These are phyloP conservation scores for Artibeus jamaicensis DNA, from an alignment of 2,797 vertebrate species.

Conservation along the genomic window DNA sequence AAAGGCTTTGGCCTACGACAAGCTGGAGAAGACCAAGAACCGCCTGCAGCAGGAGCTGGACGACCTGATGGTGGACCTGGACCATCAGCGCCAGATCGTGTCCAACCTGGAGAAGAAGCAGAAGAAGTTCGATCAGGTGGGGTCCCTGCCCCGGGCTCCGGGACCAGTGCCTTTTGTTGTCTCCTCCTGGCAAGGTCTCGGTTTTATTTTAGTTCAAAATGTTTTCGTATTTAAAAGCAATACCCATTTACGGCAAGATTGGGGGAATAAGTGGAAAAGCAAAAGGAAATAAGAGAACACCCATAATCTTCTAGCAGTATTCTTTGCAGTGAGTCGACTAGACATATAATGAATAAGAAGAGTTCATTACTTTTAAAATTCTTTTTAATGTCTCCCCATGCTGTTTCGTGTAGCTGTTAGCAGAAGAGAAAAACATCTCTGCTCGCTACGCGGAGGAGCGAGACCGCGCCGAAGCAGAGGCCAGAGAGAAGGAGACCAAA, in stretches of 20 bases:
- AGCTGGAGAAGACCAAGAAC: slow-evolving; percentile 96
- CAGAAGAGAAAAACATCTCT: slow-evolving; percentile 89
- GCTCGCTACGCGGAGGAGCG: slow-evolving; percentile 88
- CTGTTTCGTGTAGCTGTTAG: slow-evolving; percentile 81
- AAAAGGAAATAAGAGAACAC: background rate
- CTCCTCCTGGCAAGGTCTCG: background rate
- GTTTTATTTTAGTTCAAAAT: background rate
- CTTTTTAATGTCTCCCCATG: background rate
- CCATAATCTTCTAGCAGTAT: background rate
- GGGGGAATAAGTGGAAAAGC: background rate
- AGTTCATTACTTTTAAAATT: background rate
- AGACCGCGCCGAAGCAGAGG: slow-evolving; percentile 88
- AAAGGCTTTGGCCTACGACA: slow-evolving; percentile 92
- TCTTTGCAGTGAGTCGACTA: background rate
- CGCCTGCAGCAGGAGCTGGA: slow-evolving; percentile 96
- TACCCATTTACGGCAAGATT: background rate
- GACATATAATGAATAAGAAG: accelerated
- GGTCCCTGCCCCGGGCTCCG: no score
- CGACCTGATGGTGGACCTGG: slow-evolving; percentile 93
- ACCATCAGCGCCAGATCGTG: slow-evolving; percentile 94
- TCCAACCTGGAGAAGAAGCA: slow-evolving; percentile 97
- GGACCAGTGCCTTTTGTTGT: accelerated
- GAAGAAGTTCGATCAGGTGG: slow-evolving; percentile 98
- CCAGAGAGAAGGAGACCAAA: slow-evolving; percentile 90
- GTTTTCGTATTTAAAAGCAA: background rate